Evolutionary conservation across 2,113 vertebrate genomes (phyloP), one percentile per base, ranked within the genome.

Genomic region (Hippocampus comes): DNA sequence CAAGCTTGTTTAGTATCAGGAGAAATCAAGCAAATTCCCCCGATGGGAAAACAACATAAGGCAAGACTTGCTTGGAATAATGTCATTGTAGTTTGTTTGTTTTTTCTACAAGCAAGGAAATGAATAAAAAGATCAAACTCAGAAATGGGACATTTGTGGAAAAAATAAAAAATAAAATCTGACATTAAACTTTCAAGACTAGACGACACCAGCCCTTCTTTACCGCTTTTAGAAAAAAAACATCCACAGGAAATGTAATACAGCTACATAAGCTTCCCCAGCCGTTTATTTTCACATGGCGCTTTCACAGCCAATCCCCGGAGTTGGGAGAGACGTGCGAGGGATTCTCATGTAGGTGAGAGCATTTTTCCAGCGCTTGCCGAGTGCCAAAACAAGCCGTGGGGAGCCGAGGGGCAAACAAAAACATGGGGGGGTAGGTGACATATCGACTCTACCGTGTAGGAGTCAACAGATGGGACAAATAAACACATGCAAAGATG

Each of bases 291-390:
- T 85, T 84, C 43, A 83, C 79, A 78, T 12, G 57, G 63, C 53
- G 78, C 75, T 79, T 89, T 90, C 79, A 77, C 75, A 69, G 81
- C 81, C 70, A 84, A 87, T 85, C 85, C 77, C 82, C 2, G 67
- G 73, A 85, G 80, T 68, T 86, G 70, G 71, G 76, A 81, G 63
- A 74, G 76, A 86, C 41, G 59, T 87, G 84, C 65, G 77, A 88
- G 70, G 79, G 83, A 87, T 84, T 83, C 80, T 74, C 74, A 25
- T 72, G 59, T 77, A 86, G 83, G 86, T 77, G 84, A 84, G 72
- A 89, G 34, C 73, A 85, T 84, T 75, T 81, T 86, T 87, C 76
- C 81, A 81, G 77, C 76, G 77, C 71, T 49, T 21, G 34, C 78
- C 70, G 68, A 38, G 69, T 74, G 73, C 73, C 61, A 79, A 75